Evolutionary conservation across 2,888 invertebrate genomes (phyloP), one percentile per base, ranked within the genome.

Genomic region (Adela reaumurella): DNA sequence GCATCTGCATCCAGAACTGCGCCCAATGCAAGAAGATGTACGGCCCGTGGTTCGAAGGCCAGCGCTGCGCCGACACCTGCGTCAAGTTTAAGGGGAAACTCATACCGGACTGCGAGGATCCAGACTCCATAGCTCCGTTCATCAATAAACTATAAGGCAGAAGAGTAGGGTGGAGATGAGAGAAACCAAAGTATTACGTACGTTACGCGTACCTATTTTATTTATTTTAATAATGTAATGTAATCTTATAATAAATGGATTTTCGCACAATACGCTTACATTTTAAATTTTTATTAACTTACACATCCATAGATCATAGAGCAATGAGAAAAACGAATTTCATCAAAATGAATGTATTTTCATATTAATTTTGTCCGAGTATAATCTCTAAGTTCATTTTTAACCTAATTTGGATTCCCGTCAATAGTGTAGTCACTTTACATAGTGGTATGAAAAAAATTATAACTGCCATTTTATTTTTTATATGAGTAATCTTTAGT

Each of bases 1-100:
- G 88, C 55, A 81, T 88, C 47, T 92, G 92, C 70, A 86, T 92
- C 51, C 85, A 91, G 57, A 94, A 94, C 70, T 94, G 94, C 64
- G 92, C 91, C 0, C 92, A 92, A 62, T 94, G 93, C 70, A 92
- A 91, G 71, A 90, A 90, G 68, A 92, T 92, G 88, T 88, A 90
- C 55, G 93, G 92, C 0, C 84, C 85, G 1, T 92, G 90, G 76
- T 94, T 94, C 70, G 89, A 93, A 61, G 93, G 92, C 0, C 88
- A 90, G 46, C 83, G 89, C 1, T 94, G 94, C 66, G 93, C 92
- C 0, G 90, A 92, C 59, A 85, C 89, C 55, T 94, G 94, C 65
- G 81, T 93, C 56, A 88, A 90, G 63, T 88, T 86, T 68, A 89
- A 88, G 62, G 92, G 92, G 53, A 90, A 90, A 65, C 82, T 89